These are phyloP conservation scores for Aplocera efformata DNA, from an alignment of 2,888 invertebrate genomes.

Conservation along the genomic window DNA sequence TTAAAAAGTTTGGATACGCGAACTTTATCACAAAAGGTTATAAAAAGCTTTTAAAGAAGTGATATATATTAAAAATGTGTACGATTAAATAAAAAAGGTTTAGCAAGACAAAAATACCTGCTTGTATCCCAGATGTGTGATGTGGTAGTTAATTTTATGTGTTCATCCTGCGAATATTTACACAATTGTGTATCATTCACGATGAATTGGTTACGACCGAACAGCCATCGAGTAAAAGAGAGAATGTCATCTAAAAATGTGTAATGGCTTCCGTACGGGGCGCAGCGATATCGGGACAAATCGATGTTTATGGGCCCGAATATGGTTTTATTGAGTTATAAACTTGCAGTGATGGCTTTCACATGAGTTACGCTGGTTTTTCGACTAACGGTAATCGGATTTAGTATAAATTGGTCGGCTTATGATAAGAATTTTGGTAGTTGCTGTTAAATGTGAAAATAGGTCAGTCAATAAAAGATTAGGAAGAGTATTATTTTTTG, in stretches of 20 bases:
- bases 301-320: conserved; percentile 55
- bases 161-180: no score
- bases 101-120: no score
- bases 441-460: no score
- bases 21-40: no score
- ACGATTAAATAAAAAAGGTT: no score
- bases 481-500: no score
- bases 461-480: no score
- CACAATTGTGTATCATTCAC: conserved; percentile 15
- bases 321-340: conserved; percentile 64
- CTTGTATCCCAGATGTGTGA: no score
- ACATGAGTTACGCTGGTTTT: conserved; percentile 43
- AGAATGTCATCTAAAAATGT: conserved; percentile 51
- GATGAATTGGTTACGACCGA: conserved; percentile 36
- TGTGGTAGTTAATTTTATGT: conserved; percentile 6
- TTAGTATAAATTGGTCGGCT: conserved; percentile 26
- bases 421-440: conserved; percentile 14
- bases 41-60: no score
- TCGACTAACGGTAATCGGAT: conserved; percentile 38
- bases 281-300: conserved; percentile 52
- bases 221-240: conserved; percentile 38
- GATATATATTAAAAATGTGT: no score
- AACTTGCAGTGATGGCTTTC: conserved; percentile 49
- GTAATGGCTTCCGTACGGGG: conserved; percentile 54
- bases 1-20: no score